Base-by-base conservation (phyloP, 2,888 invertebrate genomes). In the Acrobeloides nanus region DNA sequence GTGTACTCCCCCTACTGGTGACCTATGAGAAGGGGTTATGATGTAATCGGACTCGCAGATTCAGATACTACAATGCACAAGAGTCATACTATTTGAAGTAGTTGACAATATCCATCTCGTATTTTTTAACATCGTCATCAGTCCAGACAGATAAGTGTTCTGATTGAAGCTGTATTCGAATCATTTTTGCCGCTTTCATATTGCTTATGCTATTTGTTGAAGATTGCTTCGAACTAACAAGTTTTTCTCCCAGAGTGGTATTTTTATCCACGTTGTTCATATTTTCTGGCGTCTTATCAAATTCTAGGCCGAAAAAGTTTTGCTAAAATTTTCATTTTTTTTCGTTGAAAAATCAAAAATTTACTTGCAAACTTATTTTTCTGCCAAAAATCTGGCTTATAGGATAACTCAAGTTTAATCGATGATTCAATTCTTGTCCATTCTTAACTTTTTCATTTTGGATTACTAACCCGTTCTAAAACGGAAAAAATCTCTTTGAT, bases 71-170 rank as follows among this genome's bases (percentile, higher is more conserved):
- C n/a, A 20, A 43, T 7, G 23, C 12, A 39, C 10, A 15, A 26
- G 23, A 17, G 20, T 51, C 49, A 27, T 15, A 66, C 62, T 63
- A 51, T 41, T 61, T 49, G 41, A 67, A 67, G 6, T 56, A 47
- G 20, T 69, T 53, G 25, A 68, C 64, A 42, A 68, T 33, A 20
- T 44, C 45, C 61, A 69, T 59, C 41, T 68, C 68, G 55, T 61
- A 68, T 18, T 56, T 45, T 48, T 68, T 68, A 18, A 69, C 61
- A 15, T 61, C 56, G n/a, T 43, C 42, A 21, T 57, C 55, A 1
- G 53, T 56, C 68, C 68, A 68, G n/a, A 59, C 57, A 1, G 46
- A 42, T 15, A 62, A 55, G 45, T 68, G 68, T 41, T 68, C 66
- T 15, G 65, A 29, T 4, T 41, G 51, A 10, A 51, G 42, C 17